These are phyloP conservation scores for Dioctria rufipes DNA, from an alignment of 2,888 invertebrate species.

Conservation along the genomic window DNA sequence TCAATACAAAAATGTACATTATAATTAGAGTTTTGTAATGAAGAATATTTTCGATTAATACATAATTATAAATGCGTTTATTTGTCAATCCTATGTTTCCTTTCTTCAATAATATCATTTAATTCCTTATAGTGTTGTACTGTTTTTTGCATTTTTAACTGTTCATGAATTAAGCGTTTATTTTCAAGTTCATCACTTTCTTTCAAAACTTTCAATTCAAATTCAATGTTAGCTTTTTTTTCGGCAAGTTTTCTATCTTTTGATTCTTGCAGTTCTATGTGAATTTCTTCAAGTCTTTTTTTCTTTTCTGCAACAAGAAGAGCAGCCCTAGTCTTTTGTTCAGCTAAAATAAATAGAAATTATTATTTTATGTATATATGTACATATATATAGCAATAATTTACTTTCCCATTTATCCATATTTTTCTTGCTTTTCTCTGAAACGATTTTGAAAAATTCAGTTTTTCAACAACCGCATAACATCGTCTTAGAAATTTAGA, in stretches of 20 bases:
- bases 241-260: conserved; percentile 66
- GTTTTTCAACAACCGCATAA: too few relatives aligned
- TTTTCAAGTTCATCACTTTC: conserved; percentile 65
- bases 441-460: conserved; percentile 74
- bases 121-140: conserved; percentile 66
- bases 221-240: conserved; percentile 64
- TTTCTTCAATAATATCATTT: conserved; percentile 61
- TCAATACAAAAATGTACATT: too few relatives aligned
- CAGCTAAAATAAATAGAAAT: conserved; percentile 37
- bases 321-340: conserved; percentile 62
- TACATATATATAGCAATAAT: not conserved
- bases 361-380: not conserved
- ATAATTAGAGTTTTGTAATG: too few relatives aligned
- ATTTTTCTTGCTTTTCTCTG: conserved; percentile 67
- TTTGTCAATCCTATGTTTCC: conserved; percentile 11
- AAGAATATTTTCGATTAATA: too few relatives aligned
- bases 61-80: too few relatives aligned
- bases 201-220: conserved; percentile 64
- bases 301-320: conserved; percentile 63
- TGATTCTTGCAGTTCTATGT: conserved; percentile 64
- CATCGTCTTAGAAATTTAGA: too few relatives aligned
- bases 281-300: conserved; percentile 64
- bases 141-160: conserved; percentile 65
- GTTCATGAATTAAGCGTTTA: conserved; percentile 63
- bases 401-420: conserved; percentile 65